Percentiles rank a stretch among this genome's conserved stretches.
phyloP scores from a whole-genome alignment of 2,888 invertebrate genomes.

The Lasius fuliginosus region DNA sequence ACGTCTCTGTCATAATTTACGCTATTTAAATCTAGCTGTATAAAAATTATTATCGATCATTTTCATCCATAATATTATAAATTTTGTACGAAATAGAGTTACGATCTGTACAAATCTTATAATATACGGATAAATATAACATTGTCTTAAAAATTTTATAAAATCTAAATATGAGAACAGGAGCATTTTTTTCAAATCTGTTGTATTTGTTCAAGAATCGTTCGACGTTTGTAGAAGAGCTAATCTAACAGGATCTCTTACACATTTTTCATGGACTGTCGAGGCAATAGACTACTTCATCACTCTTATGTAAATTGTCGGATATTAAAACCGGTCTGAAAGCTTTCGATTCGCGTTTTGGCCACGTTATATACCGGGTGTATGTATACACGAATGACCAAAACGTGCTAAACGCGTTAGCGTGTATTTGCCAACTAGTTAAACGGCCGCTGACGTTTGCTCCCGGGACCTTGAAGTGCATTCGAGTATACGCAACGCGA shows the following conservation, averaged over 20 bases:
- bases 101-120: background rate
- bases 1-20: background rate
- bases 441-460: slow-evolving; percentile 68
- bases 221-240: background rate
- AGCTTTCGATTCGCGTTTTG: slow-evolving; percentile 33
- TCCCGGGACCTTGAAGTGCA: slow-evolving; percentile 60
- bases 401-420: slow-evolving; percentile 66
- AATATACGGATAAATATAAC: background rate
- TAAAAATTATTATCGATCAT: background rate
- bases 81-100: background rate
- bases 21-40: background rate
- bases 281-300: background rate
- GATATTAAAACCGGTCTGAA: slow-evolving; percentile 17
- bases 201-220: background rate
- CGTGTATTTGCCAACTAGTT: slow-evolving; percentile 71
- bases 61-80: background rate
- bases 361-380: slow-evolving; percentile 35
- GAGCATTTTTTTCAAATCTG: background rate
- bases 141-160: background rate
- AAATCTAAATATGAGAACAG: background rate
- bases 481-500: slow-evolving; percentile 55
- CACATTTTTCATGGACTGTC: background rate
- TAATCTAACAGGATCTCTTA: background rate
- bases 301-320: background rate
- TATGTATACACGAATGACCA: slow-evolving; percentile 9